Evolutionary conservation across 1,140 invertebrate species (phyloP), one percentile per base, ranked within the genome.

Genomic region (Drosophila elegans): DNA sequence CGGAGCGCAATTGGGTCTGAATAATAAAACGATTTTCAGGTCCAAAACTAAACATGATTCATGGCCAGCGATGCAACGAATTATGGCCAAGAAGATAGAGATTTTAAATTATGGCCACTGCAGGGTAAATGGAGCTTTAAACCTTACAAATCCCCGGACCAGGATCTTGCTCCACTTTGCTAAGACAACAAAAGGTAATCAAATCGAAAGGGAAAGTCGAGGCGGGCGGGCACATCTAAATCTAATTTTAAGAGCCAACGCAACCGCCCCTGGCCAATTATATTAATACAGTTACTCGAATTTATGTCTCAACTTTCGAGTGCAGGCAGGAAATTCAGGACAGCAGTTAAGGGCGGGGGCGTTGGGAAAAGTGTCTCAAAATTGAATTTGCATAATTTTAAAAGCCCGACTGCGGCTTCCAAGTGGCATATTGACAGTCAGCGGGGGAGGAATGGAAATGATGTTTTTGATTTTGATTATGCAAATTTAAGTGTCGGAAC

Each of bases 391-490:
- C 88, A 91, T 91, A 91, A 91, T 91, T 91, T 91, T 80, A 78
- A 88, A 84, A 83, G 80, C 68, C 73, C 63, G 53, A 89, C 84
- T 88, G 83, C 60, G 83, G 84, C 84, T 83, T 80, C 79, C 72
- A 88, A 88, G 83, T 88, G 84, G 83, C 84, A 88, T 86, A 88
- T 86, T 88, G 82, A 83, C 78, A 74, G 78, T 38, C 67, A 34
- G 34, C 48, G 41, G 41, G 41, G 59, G 27, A 41, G 77, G 72
- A 68, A 68, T 88, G 79, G 83, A 86, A 86, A 74, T 80, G 69
- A 84, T 90, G 88, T 91, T 91, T 90, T 90, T 90, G 88, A 91
- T 90, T 90, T 91, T 91, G 88, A 91, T 91, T 91, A 91, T 91
- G 88, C 80, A 89, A 91, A 91, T 91, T 91, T 91, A 91, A 91